Conservation (phyloP, 2,888 invertebrate species). For the Malacosoma neustria region DNA sequence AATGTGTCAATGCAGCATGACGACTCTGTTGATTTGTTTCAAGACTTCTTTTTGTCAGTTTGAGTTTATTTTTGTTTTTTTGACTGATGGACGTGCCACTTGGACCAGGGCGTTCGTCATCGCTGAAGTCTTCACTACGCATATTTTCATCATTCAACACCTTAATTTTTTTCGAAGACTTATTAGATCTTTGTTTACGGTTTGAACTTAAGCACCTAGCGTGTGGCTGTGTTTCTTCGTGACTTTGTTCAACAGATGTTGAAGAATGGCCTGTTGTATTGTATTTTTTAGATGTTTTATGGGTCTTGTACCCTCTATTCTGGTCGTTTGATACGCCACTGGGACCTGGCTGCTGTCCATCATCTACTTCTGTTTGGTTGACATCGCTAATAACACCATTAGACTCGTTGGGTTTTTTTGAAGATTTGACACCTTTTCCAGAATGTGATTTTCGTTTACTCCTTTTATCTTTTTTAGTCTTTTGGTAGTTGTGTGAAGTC, state of each 20-base stretch:
- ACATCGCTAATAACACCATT: background rate
- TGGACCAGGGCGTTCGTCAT: background rate
- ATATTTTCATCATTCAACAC: too few relatives aligned
- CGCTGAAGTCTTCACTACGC: too few relatives aligned
- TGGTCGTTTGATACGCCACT: background rate
- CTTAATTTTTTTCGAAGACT: background rate
- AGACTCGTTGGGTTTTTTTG: conserved; percentile 12
- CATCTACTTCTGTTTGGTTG: background rate
- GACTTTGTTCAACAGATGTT: background rate
- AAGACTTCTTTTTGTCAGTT: background rate
- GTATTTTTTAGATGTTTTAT: background rate
- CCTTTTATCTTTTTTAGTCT: conserved; percentile 20
- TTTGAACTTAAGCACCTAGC: too few relatives aligned
- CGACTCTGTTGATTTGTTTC: background rate
- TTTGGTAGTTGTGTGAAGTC: conserved; percentile 20
- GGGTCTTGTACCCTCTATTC: background rate
- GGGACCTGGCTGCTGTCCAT: conserved; percentile 8
- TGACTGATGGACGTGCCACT: background rate
- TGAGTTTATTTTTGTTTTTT: background rate
- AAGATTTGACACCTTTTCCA: conserved; percentile 47
- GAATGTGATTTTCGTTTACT: conserved; percentile 37
- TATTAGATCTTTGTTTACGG: background rate
- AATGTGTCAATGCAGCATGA: background rate
- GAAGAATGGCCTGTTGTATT: background rate
- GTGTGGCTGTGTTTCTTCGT: background rate